phyloP scores from a whole-genome alignment of 2,888 invertebrate species.

The Lypha dubia region DNA sequence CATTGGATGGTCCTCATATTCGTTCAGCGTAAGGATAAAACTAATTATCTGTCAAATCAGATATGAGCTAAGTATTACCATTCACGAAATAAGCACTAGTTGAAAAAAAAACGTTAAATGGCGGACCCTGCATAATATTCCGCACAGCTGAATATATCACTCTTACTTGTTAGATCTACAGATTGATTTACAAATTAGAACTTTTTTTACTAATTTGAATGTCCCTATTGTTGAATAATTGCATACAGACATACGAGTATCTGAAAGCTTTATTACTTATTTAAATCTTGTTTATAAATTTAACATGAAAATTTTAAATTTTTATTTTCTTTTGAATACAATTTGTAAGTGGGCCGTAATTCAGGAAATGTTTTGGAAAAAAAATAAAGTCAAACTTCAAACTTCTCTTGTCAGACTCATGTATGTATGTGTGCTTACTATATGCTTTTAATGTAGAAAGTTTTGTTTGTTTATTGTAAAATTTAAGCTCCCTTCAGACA shows the following conservation, averaged over 20 bases:
- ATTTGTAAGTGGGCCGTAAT: slow-evolving; percentile 60
- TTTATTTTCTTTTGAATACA: slow-evolving; percentile 19
- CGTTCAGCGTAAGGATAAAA: too few relatives aligned
- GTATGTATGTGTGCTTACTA: background rate
- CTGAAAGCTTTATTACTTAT: slow-evolving; percentile 10
- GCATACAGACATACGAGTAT: too few relatives aligned
- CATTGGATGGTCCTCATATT: too few relatives aligned
- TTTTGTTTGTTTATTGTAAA: slow-evolving; percentile 58
- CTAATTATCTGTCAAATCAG: too few relatives aligned
- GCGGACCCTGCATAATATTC: too few relatives aligned
- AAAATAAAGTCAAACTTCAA: slow-evolving; percentile 21
- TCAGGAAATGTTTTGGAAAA: slow-evolving; percentile 59
- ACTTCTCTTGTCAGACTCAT: background rate
- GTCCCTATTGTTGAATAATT: slow-evolving; percentile 8
- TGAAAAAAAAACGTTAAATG: too few relatives aligned
- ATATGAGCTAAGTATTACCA: too few relatives aligned
- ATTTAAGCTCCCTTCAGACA: slow-evolving; percentile 71
- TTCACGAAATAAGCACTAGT: too few relatives aligned
- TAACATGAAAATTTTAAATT: slow-evolving; percentile 16
- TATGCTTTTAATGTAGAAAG: slow-evolving; percentile 72
- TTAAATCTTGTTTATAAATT: slow-evolving; percentile 45
- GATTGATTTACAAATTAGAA: background rate
- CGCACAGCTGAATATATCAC: too few relatives aligned
- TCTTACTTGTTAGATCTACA: too few relatives aligned
- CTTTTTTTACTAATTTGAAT: slow-evolving; percentile 11